Conservation (phyloP, 2,888 invertebrate genomes). For the Heteromurus nitidus region DNA sequence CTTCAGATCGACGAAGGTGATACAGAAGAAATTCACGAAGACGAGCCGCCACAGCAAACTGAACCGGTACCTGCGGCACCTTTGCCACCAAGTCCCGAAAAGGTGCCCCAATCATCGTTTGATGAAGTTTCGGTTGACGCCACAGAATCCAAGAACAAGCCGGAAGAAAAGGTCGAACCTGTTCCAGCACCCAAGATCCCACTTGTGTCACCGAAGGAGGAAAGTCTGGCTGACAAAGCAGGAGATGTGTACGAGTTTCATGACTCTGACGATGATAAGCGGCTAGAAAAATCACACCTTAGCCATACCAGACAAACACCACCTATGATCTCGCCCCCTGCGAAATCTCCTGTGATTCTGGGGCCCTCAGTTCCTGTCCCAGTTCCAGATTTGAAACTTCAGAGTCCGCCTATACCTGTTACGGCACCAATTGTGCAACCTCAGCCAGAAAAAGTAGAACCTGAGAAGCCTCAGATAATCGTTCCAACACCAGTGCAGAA, state of each 20-base stretch:
- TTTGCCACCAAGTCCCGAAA: constrained; percentile 76
- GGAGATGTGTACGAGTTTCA: constrained; percentile 93
- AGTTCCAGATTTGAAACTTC: constrained; percentile 23
- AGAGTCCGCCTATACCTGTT: constrained; percentile 40
- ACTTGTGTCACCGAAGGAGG: constrained; percentile 18
- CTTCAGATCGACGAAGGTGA: constrained; percentile 72
- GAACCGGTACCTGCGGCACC: not conserved
- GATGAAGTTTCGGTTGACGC: constrained; percentile 40
- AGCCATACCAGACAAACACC: constrained; percentile 62
- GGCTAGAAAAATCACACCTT: constrained; percentile 36
- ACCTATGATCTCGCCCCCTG: constrained; percentile 54
- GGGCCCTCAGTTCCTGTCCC: constrained; percentile 30
- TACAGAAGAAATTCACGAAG: constrained; percentile 48
- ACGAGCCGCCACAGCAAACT: not conserved
- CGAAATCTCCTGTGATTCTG: constrained; percentile 49
- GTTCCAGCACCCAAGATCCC: not conserved
- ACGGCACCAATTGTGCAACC: constrained; percentile 6
- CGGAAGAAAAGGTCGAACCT: not conserved
- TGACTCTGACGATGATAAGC: constrained; percentile 84
- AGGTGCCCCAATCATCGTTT: constrained; percentile 83
- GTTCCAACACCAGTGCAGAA: constrained; percentile 4
- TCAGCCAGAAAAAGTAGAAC: not conserved
- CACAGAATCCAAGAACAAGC: constrained; percentile 19
- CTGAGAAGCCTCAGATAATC: not conserved
- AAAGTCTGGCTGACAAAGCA: constrained; percentile 73